Base-by-base conservation (phyloP, 1,140 invertebrate species). In the Gonioctena quinquepunctata region DNA sequence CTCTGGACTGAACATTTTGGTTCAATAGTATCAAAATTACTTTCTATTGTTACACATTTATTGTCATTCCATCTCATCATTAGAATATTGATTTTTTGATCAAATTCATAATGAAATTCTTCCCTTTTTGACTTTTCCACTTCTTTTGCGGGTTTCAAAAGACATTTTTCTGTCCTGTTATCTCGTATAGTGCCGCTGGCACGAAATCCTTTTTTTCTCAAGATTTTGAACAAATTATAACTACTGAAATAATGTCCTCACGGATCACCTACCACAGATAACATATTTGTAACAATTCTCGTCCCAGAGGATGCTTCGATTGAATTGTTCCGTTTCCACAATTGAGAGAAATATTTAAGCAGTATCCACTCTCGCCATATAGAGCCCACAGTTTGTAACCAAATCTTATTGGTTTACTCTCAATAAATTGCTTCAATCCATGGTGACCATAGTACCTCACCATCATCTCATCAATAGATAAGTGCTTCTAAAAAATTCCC, bases 321-420 rank as follows among this genome's bases (percentile, higher is more conserved):
- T 33, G 8, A 11, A 33, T 33, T 13, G 7, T 33, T 33, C 28
- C 3, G 28, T 33, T 33, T 33, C 28, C 28, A 33, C 6, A 33
- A 33, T 33, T 2, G n/a, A 11, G 28, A 33, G 8, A 7, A 0
- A 33, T 2, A 33, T 33, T 65, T 11, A 65, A 67, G 7, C 60
- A 60, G 65, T 75, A 77, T 69, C 70, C 69, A 48, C 64, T 7
- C 27, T 13, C n/a, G 11, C 56, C 56, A 61, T 70, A 76, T 42
- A 74, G 21, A 22, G 60, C 66, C 73, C 77, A 84, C 16, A 81
- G 54, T 74, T 83, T 84, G 16, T 81, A 75, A 18, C 83, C 82
- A 77, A 81, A 84, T 62, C 75, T 61, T 50, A 81, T 71, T 21
- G 76, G 71, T 66, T 84, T 85, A 23, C 66, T 66, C 7, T 33